Evolutionary conservation across 2,888 invertebrate species (phyloP), one percentile per base, ranked within the genome.

Genomic region (Ornithoptera priamus): DNA sequence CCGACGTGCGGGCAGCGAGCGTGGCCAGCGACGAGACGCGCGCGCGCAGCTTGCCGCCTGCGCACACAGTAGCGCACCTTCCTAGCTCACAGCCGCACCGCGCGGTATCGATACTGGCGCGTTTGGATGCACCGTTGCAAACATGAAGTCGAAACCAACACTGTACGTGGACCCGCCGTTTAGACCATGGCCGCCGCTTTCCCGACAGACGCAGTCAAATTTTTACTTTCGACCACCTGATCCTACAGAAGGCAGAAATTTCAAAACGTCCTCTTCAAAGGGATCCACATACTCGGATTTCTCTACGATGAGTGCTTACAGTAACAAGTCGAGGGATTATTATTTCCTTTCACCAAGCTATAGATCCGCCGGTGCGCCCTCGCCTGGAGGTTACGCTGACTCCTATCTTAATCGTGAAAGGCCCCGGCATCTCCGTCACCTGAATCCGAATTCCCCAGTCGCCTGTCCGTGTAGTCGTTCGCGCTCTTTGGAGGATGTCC

Each of bases 271-370:
- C 42, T 89, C 90, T 2, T 85, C 90, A 77, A 85, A 85, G 87
- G 88, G 87, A 76, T 82, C 93, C 75, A 82, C 90, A 78, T 94
- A 90, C 85, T 89, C 89, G 76, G 85, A 93, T 88, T 80, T 94
- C 84, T 90, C 91, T 77, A 85, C 86, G 75, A 86, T 93, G 90
- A 91, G 94, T 81, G 91, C 88, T 76, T 83, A 92, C 86, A 80
- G 90, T 84, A 81, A 90, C 76, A 90, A 92, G 85, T 87, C 91
- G 75, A 77, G 90, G 75, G 85, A 93, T 75, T 93, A 93, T 79
- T 95, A 95, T 82, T 95, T 95, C 78, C 85, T 96, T 77, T 94
- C 96, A 71, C 95, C 96, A 58, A 94, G 95, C 82, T 96, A 95
- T 81, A 90, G 95, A 77, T 95, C 94, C 2, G 93, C 95, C 84